phyloP scores from a whole-genome alignment of 1,140 invertebrate genomes.

The Ericerus pela region DNA sequence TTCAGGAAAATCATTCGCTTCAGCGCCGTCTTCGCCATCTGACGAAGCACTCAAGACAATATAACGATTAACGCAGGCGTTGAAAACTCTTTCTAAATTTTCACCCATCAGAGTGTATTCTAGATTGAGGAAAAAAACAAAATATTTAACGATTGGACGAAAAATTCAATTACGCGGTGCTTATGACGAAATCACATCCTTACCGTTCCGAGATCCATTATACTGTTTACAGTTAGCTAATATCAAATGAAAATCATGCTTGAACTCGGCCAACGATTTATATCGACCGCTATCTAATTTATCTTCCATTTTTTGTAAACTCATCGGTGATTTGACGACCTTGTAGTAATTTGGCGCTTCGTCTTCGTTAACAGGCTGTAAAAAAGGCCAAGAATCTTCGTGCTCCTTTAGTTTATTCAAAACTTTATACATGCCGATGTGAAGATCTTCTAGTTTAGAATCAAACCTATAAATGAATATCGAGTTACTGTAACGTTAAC shows the following conservation, averaged over 20 bases:
- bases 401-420: slow-evolving; percentile 68
- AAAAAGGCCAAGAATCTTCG: slow-evolving; percentile 81
- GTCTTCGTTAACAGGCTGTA: slow-evolving; percentile 77
- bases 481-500: too few species aligned
- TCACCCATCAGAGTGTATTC: slow-evolving; percentile 80
- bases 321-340: slow-evolving; percentile 65
- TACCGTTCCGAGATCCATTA: slow-evolving; percentile 82
- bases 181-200: slow-evolving; percentile 21
- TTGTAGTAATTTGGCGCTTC: slow-evolving; percentile 77
- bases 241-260: slow-evolving; percentile 73
- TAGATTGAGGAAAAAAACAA: slow-evolving; percentile 29
- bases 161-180: too few species aligned
- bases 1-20: slow-evolving; percentile 33
- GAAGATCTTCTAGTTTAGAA: slow-evolving; percentile 63
- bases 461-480: slow-evolving; percentile 39
- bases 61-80: slow-evolving; percentile 59
- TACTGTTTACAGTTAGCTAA: slow-evolving; percentile 81
- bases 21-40: slow-evolving; percentile 53
- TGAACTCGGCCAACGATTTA: slow-evolving; percentile 60
- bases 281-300: slow-evolving; percentile 67
- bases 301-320: slow-evolving; percentile 73
- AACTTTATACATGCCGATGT: slow-evolving; percentile 77
- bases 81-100: slow-evolving; percentile 61
- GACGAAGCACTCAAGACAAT: slow-evolving; percentile 62
- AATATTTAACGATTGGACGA: slow-evolving; percentile 1